phyloP scores from a whole-genome alignment of 2,888 invertebrate genomes.

The Drosophila tanythrix region DNA sequence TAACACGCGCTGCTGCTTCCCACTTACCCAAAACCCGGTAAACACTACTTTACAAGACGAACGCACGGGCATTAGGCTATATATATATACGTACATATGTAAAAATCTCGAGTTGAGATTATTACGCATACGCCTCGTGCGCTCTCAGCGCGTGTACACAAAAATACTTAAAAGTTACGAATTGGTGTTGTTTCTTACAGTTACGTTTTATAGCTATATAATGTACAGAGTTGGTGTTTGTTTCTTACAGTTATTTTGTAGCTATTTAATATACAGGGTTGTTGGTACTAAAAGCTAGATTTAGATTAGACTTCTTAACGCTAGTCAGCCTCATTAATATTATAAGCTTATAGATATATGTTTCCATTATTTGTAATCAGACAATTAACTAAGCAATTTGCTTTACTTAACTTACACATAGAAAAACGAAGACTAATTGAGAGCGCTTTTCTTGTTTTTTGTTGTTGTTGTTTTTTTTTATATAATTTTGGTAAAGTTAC shows the following conservation, averaged over 20 bases:
- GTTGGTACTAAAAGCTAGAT: slow-evolving; percentile 24
- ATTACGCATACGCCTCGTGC: slow-evolving; percentile 55
- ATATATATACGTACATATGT: not conserved
- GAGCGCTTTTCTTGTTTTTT: slow-evolving; percentile 37
- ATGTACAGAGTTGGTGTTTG: slow-evolving; percentile 37
- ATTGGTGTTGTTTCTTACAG: slow-evolving; percentile 70
- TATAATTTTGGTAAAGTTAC: slow-evolving; percentile 72
- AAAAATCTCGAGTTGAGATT: slow-evolving; percentile 1
- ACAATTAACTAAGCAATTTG: slow-evolving; percentile 59
- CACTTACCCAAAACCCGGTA: slow-evolving; percentile 22
- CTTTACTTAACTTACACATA: slow-evolving; percentile 38
- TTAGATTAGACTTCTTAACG: slow-evolving; percentile 66
- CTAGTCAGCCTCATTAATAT: slow-evolving; percentile 80
- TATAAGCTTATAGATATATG: slow-evolving; percentile 67
- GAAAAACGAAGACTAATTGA: slow-evolving; percentile 70
- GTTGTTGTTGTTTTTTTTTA: slow-evolving; percentile 7
- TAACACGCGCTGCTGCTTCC: slow-evolving; percentile 42
- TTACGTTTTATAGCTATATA: slow-evolving; percentile 40
- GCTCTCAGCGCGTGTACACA: slow-evolving; percentile 47
- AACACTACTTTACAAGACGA: slow-evolving; percentile 38
- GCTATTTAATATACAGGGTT: slow-evolving; percentile 37
- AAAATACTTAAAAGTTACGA: slow-evolving; percentile 62
- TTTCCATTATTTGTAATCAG: slow-evolving; percentile 56
- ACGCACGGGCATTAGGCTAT: slow-evolving; percentile 11
- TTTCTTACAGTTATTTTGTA: slow-evolving; percentile 52